phyloP scores from a whole-genome alignment of 2,888 invertebrate species.

The Junonia oenone region DNA sequence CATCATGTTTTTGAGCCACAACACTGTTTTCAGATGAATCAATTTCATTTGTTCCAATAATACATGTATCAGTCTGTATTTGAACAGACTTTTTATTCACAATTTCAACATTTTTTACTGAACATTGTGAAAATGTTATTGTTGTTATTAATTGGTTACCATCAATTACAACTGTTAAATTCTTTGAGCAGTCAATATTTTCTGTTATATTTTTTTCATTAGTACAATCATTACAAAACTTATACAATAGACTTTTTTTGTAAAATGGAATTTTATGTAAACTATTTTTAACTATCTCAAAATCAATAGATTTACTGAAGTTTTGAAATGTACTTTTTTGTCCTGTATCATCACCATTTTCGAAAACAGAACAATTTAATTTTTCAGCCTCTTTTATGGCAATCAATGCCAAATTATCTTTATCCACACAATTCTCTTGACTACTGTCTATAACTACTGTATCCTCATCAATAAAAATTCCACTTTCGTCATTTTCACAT shows the following conservation, averaged over 20 bases:
- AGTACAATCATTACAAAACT: conserved; percentile 41
- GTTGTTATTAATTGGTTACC: conserved; percentile 23
- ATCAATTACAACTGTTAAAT: conserved; percentile 25
- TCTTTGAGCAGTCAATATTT: conserved; percentile 16
- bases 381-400: conserved; percentile 51
- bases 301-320: background rate
- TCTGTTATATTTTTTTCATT: conserved; percentile 7
- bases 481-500: conserved; percentile 48
- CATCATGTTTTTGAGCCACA: background rate
- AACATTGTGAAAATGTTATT: conserved; percentile 42
- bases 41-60: background rate
- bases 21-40: background rate
- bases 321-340: background rate
- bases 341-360: background rate
- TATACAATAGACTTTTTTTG: conserved; percentile 45
- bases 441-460: conserved; percentile 51
- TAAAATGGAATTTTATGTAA: conserved; percentile 51
- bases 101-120: conserved; percentile 26
- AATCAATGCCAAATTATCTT: conserved; percentile 55
- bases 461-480: conserved; percentile 53
- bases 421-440: conserved; percentile 46
- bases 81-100: conserved; percentile 33
- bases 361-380: conserved; percentile 14
- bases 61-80: conserved; percentile 46
- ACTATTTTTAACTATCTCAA: background rate